Base-by-base conservation (phyloP, 1,140 invertebrate species). In the honey bee (Apis mellifera) region DNA sequence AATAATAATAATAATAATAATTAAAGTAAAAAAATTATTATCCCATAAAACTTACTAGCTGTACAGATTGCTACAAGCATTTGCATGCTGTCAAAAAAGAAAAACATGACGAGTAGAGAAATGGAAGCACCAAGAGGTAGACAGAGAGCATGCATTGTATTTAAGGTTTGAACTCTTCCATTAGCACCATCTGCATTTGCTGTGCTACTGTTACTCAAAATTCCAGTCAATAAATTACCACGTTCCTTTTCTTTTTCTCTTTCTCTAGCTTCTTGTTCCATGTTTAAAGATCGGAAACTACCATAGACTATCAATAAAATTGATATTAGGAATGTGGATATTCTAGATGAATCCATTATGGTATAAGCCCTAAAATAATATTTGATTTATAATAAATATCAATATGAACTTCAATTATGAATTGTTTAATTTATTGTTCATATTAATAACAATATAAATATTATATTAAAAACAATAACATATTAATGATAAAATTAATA, bases 51-150 rank as follows among this genome's bases (percentile, higher is more conserved):
- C 96, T 96, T 95, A 99, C 98, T 98, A 91, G 98, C 98, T 91
- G 99, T 99, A 93, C 98, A 99, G 89, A 99, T 98, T 72, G 98
- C 98, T 95, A 99, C 99, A 9, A 99, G 96, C 95, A 99, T 97
- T 94, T 99, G 98, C 97, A 99, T 98, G 75, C 98, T 99, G 94
- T 99, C 98, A 92, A 99, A 99, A 94, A 99, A 99, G 95, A 99
- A 99, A 94, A 99, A 99, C 98, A 99, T 99, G 84, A 99, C 96
- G 26, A 99, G 96, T 78, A 99, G 95, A 76, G 98, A 99, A 88
- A 99, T 97, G 79, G 98, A 99, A 89, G 99, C 98, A 91, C 98
- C 98, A 71, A 99, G 95, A 76, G 99, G 99, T 92, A 99, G 95
- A 95, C 98, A 99, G 88, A 99, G 95, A 85, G 98, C 99, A 94